Conservation (phyloP, 2,113 vertebrate species). For the Dissostichus mawsoni region DNA sequence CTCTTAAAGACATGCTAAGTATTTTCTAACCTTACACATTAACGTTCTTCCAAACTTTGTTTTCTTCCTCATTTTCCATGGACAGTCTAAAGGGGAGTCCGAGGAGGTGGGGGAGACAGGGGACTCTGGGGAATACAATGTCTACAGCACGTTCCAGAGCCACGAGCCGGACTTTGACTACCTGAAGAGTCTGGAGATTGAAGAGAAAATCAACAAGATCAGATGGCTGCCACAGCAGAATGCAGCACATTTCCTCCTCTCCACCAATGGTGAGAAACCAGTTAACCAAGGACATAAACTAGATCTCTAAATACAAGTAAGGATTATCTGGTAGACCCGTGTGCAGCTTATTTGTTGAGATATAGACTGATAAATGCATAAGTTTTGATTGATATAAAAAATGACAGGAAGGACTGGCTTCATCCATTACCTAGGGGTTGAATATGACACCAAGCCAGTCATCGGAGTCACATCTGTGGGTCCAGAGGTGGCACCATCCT, state of each 20-base stretch:
- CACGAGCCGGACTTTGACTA: conserved; percentile 99
- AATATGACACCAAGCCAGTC: conserved; percentile 15
- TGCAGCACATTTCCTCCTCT: conserved; percentile 94
- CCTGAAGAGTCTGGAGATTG: conserved; percentile 98
- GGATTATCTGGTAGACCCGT: neutral
- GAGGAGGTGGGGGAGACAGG: conserved; percentile 90
- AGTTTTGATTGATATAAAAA: neutral
- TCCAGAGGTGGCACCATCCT: neutral
- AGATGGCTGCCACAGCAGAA: conserved; percentile 97
- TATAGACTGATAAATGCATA: neutral
- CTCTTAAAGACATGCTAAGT: neutral
- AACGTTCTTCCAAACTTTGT: neutral
- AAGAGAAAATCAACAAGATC: conserved; percentile 99
- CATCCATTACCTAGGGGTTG: conserved; percentile 7
- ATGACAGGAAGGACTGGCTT: neutral
- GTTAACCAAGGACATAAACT: neutral
- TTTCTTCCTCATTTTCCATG: conserved; percentile 14
- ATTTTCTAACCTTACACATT: neutral
- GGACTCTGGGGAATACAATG: conserved; percentile 96
- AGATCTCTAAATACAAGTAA: neutral
- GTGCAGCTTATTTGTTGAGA: neutral
- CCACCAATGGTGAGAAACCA: conserved; percentile 91
- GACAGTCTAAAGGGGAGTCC: conserved; percentile 90
- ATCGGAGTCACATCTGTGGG: conserved; percentile 9
- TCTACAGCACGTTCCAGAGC: conserved; percentile 99